Evolutionary conservation across 1,140 invertebrate species (phyloP), one percentile per base, ranked within the genome.

Genomic region (Argopecten irradians): DNA sequence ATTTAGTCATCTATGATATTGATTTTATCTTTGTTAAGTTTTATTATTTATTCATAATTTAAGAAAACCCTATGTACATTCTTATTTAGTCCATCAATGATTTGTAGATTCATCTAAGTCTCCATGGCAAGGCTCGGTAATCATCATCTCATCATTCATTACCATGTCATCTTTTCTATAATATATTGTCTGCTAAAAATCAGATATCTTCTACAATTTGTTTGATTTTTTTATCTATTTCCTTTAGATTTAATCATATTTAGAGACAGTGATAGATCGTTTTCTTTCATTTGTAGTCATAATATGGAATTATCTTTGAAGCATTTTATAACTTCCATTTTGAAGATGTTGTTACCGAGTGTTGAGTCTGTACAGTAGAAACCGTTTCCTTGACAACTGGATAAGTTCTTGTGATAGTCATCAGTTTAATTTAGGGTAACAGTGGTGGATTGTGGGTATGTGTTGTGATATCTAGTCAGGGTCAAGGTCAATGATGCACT

Each of bases 41-140:
- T 71, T 71, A 71, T 71, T 71, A 71, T 71, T 71, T 71, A 71
- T 71, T 71, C n/a, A 28, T 71, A 71, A 71, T 71, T 71, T 71
- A 71, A 71, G 28, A 28, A n/a, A 71, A 28, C n/a, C 55, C 5
- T 28, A 28, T 71, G 55, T 71, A 71, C 22, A 71, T 71, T 28
- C 55, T 71, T 71, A n/a, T 71, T 71, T 71, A 71, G 55, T 71
- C 55, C n/a, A 5, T 71, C 55, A 71, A n/a, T n/a, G 16, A 71
- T 46, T 11, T 46, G 36, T 39, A 8, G 43, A 16, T 46, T 71
- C 55, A 71, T 71, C 55, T 71, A 19, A 19, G 43, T 46, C 43
- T 46, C 43, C 43, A 19, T 46, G 22, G 9, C 2, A 19, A 19
- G 9, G 43, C 43, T 46, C 19, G 43, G 43, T 46, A 46, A 46